Base-by-base conservation (phyloP, 1,140 invertebrate genomes). In the Physella acuta region DNA sequence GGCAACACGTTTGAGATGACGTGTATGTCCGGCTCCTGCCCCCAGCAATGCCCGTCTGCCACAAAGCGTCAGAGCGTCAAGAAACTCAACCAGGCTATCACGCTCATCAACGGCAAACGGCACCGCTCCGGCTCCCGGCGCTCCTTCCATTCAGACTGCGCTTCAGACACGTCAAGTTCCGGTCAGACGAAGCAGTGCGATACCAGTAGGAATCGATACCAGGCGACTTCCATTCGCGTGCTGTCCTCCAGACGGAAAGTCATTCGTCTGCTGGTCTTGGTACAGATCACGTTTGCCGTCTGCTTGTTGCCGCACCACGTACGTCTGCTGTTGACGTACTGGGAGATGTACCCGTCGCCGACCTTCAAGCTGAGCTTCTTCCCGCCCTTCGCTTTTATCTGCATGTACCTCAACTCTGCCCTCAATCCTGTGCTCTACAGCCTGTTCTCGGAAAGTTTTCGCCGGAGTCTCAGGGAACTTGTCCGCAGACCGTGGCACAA, bases 261-360 rank as follows among this genome's bases (percentile, higher is more conserved):
- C 16, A 84, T 85, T 61, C 89, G 91, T 56, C 92, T 94, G 88
- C 86, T 94, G 36, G 90, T 94, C 31, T 90, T 92, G 3, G 91
- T 94, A 11, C 91, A 93, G 17, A 83, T 91, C 49, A 90, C 91
- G 58, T 94, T 94, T 81, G 92, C 92, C 1, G 73, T 93, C 16
- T 94, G 92, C 85, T 93, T 94, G 84, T 83, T 94, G 34, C 93
- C 93, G 0, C 91, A 92, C 82, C 92, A 94, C 84, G 90, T 90
- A 0, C 87, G 92, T 16, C 92, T 93, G 79, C 89, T 93, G 85
- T 92, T 92, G 90, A 90, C 92, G 30, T 78, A 75, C 39, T 80
- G 75, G 75, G 31, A 66, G 20, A 34, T 76, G 0, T 67, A 65
- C 60, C 30, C 49, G n/a, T 33, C 36, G 60, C 88, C 88, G 33